Percentiles rank a stretch among this genome's conserved stretches.
phyloP scores from a whole-genome alignment of 2,797 vertebrate genomes.

The Buphagus erythrorhynchus region DNA sequence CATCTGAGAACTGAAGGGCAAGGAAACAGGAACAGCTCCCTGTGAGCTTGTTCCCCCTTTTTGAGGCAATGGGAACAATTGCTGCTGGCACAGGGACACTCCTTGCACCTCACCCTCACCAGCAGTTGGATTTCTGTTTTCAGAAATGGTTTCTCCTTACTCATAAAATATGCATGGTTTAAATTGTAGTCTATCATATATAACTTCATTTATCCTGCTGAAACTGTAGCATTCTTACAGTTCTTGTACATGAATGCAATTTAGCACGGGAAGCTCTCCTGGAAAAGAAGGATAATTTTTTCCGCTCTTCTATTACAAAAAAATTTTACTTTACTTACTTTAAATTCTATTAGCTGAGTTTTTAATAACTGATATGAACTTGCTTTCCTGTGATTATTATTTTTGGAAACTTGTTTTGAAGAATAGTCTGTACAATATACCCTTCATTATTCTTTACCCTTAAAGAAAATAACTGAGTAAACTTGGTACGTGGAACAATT shows the following conservation, averaged over 20 bases:
- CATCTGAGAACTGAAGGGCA: neutral
- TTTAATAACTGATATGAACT: neutral
- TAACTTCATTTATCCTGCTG: neutral
- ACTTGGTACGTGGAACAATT: neutral
- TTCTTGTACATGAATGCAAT: neutral
- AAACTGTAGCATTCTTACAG: neutral
- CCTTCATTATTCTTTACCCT: neutral
- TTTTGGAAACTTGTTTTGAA: slow-evolving; percentile 1
- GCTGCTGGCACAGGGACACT: neutral
- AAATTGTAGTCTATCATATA: neutral
- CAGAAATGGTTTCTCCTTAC: neutral
- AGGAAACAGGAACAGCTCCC: neutral
- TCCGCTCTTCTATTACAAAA: neutral
- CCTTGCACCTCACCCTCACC: neutral
- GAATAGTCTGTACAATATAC: neutral
- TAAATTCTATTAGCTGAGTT: neutral
- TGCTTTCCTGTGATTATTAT: neutral
- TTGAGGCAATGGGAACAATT: neutral
- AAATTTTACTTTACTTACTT: neutral
- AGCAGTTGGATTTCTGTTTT: neutral
- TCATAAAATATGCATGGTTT: neutral
- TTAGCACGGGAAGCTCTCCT: neutral
- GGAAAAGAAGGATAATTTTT: neutral
- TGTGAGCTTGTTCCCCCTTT: neutral
- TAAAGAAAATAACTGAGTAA: neutral